These are phyloP conservation scores for Anthopleura sola DNA, from an alignment of 64 coral and sea anemone genomes.

Conservation along the genomic window DNA sequence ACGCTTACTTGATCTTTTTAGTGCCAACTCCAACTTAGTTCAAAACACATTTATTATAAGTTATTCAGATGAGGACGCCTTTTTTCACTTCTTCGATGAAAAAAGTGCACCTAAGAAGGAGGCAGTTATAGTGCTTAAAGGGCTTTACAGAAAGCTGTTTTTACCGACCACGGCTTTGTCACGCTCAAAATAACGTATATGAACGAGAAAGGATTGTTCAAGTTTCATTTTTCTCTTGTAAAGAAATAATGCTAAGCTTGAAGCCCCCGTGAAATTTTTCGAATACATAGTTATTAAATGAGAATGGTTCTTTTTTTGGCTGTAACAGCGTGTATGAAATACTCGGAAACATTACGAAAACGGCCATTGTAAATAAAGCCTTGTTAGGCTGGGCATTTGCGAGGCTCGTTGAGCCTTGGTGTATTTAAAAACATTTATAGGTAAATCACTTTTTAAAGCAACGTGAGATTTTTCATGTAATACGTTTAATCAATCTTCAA, in stretches of 20 bases:
- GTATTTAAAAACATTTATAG: neutral
- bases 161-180: neutral
- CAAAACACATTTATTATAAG: neutral
- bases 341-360: neutral
- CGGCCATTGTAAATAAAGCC: slow-evolving; percentile 4
- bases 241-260: neutral
- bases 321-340: neutral
- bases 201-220: neutral
- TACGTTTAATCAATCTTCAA: neutral
- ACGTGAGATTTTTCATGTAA: neutral
- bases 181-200: neutral
- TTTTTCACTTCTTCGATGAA: neutral
- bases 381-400: neutral
- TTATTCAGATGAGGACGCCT: neutral
- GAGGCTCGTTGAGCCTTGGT: neutral
- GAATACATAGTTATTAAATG: neutral
- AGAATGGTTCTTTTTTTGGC: neutral
- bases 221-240: neutral
- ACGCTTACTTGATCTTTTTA: neutral
- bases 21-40: neutral
- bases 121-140: neutral
- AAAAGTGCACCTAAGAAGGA: neutral
- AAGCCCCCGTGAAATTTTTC: neutral
- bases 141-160: slow-evolving; percentile 3
- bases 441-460: neutral